Percentiles rank a stretch among this genome's conserved stretches.
Conservation (phyloP, 2,888 invertebrate species). For the Thymelicus acteon region DNA sequence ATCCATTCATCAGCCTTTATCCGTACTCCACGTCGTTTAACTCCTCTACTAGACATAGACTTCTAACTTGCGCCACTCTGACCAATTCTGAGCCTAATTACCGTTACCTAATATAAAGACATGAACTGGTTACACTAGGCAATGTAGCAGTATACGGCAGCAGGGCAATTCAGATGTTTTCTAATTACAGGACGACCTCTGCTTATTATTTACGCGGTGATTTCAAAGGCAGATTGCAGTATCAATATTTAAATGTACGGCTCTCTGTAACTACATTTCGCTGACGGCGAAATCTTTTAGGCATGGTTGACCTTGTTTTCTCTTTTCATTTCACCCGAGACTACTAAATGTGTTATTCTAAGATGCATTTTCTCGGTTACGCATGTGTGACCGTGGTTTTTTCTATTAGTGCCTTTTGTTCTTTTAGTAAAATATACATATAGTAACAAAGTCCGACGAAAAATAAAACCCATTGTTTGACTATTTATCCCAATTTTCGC, state of each 20-base stretch:
- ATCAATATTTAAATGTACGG: conserved; percentile 68
- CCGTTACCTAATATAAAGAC: no score
- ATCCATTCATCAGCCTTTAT: no score
- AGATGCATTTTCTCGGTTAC: conserved; percentile 17
- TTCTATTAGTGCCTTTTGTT: background rate
- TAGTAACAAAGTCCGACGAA: no score
- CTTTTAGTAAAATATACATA: background rate
- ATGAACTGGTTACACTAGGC: background rate
- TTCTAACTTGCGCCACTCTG: no score
- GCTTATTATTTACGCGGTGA: conserved; percentile 44
- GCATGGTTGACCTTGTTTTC: conserved; percentile 32
- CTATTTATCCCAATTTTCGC: no score
- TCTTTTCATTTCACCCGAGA: conserved; percentile 28
- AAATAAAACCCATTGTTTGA: no score
- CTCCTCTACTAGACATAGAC: no score
- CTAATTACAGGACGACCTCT: conserved; percentile 45
- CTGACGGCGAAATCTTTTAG: conserved; percentile 35
- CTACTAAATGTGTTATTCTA: conserved; percentile 31
- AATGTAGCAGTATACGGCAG: conserved; percentile 6
- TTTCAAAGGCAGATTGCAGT: conserved; percentile 61
- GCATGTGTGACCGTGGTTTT: background rate
- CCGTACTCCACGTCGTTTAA: no score
- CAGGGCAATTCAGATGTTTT: conserved; percentile 26
- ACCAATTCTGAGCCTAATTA: no score
- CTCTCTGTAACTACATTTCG: conserved; percentile 30